Evolutionary conservation across 2,113 vertebrate species (phyloP).

Genomic region (Aleadryas rufinucha): DNA sequence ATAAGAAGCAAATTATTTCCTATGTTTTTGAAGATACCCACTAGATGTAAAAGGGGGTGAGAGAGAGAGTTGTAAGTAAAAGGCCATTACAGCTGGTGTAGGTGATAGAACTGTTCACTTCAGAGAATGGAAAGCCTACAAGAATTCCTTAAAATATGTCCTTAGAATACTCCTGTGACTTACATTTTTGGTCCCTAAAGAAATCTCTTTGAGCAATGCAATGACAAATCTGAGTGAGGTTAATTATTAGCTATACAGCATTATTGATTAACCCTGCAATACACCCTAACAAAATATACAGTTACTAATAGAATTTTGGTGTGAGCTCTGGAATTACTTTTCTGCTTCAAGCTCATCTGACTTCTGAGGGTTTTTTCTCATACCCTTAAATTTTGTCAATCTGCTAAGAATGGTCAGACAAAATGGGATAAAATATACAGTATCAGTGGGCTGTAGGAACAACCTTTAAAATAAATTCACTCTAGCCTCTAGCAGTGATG

Average conservation of each 20-base stretch:
- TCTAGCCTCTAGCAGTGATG: neutral
- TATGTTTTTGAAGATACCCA: neutral
- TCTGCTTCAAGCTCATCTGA: neutral
- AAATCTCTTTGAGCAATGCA: neutral
- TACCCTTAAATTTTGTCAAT: neutral
- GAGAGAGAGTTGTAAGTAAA: neutral
- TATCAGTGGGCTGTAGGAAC: neutral
- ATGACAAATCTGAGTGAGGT: neutral
- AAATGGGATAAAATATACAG: neutral
- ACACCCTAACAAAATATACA: neutral
- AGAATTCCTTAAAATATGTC: neutral
- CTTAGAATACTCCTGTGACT: neutral
- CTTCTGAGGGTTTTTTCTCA: neutral
- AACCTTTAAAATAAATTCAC: neutral
- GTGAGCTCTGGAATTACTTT: neutral
- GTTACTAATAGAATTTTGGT: neutral
- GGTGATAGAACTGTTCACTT: neutral
- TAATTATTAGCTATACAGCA: neutral
- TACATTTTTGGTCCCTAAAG: neutral
- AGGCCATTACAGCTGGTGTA: neutral
- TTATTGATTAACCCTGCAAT: constrained; percentile 3
- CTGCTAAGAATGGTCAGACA: neutral
- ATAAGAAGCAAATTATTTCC: neutral
- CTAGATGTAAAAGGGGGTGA: neutral
- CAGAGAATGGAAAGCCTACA: neutral